Percentiles rank a stretch among this genome's conserved stretches.
These are phyloP conservation scores for Chascanopsetta lugubris DNA, from an alignment of 2,113 vertebrate genomes.

Conservation along the genomic window DNA sequence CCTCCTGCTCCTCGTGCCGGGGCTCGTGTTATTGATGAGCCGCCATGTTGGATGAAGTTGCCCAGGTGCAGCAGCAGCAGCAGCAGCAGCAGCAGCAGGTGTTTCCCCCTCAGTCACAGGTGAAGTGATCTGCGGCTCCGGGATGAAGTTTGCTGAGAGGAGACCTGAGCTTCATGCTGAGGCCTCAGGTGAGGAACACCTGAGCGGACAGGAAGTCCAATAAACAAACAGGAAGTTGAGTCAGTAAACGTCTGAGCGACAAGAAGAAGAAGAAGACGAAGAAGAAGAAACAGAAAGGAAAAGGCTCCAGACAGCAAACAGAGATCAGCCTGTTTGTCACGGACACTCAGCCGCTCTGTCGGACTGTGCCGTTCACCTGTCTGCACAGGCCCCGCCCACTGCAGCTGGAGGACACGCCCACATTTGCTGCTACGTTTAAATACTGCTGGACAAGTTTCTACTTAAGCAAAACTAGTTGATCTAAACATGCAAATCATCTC, in stretches of 20 bases:
- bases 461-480: no score
- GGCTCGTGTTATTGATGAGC: background rate
- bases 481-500: no score
- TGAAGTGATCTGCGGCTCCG: no score
- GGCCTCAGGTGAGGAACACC: background rate
- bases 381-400: constrained; percentile 12
- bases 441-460: background rate
- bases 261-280: no score
- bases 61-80: no score
- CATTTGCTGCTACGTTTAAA: background rate
- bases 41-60: background rate
- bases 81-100: background rate
- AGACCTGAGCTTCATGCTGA: background rate
- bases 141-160: background rate
- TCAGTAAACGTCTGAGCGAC: no score
- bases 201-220: background rate
- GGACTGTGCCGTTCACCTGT: constrained; percentile 60
- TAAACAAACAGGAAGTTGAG: background rate
- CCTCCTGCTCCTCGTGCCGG: no score
- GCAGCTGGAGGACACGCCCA: background rate
- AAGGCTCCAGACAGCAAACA: background rate
- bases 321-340: constrained; percentile 2
- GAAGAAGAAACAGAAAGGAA: background rate
- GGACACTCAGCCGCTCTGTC: constrained; percentile 15
- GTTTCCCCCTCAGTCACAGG: no score